Percentiles rank a stretch among this genome's conserved stretches.
phyloP scores from a whole-genome alignment of 53 echinoderm and acorn worm genomes.

The Henricia sp. region DNA sequence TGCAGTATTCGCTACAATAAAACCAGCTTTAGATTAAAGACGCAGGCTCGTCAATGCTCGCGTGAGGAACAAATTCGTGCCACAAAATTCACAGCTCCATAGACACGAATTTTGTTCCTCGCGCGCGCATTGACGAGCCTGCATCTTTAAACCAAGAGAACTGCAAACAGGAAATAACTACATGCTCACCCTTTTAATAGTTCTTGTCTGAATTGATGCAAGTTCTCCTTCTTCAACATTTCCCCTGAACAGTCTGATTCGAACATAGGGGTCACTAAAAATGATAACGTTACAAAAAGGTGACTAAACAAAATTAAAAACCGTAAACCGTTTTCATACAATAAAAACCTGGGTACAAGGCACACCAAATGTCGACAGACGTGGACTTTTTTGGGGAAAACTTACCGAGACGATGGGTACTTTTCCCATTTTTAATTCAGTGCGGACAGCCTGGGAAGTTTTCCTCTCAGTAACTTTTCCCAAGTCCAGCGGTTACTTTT shows the following conservation, averaged over 20 bases:
- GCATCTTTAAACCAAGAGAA: background rate
- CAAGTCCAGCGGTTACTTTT: too few species aligned
- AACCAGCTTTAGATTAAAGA: background rate
- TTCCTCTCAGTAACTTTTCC: too few species aligned
- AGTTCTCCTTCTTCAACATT: slow-evolving; percentile 69
- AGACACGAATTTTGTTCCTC: background rate
- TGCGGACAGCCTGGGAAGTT: too few species aligned
- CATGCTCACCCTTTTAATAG: slow-evolving; percentile 84
- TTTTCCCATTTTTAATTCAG: too few species aligned
- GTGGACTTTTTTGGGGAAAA: too few species aligned
- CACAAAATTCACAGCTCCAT: too few species aligned
- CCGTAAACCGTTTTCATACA: background rate
- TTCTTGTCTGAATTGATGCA: slow-evolving; percentile 67
- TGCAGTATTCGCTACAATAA: background rate
- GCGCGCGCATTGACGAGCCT: background rate
- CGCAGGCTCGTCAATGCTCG: too few species aligned
- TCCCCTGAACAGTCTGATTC: slow-evolving; percentile 71
- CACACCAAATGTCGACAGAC: background rate
- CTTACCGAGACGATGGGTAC: too few species aligned
- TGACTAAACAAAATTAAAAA: background rate
- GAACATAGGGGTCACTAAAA: slow-evolving; percentile 95
- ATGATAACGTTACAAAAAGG: background rate
- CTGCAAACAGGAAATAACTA: background rate
- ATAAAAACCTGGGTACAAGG: background rate
- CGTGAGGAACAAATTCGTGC: too few species aligned